Base-by-base conservation (phyloP, 2,888 invertebrate species). In the Scaeva pyrastri region DNA sequence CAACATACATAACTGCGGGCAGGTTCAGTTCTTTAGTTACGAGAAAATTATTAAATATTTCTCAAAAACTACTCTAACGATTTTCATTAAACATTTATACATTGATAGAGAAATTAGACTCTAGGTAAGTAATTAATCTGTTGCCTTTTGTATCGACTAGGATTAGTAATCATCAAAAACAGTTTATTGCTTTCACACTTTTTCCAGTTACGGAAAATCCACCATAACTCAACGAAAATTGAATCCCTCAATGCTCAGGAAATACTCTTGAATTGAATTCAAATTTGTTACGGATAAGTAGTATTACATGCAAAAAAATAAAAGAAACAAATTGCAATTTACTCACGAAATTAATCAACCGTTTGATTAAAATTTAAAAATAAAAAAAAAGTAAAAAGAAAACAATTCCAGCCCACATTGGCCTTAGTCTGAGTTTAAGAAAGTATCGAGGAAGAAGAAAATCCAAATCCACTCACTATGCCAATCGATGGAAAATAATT, bases 321-420 rank as follows among this genome's bases (percentile, higher is more conserved):
- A 8, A 7, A 31, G 39, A 26, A 70, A 85, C 85, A 80, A 80
- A 80, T 80, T 85, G 85, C 45, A 19, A 23, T 73, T 50, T 55
- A 48, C 56, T 55, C 66, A n/a, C 36, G 76, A 72, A 85, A 76
- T 76, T 80, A 85, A 85, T 85, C 80, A 80, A 68, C 85, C 76
- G 50, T 72, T 68, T 66, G 31, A 74, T 68, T 58, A 39, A 41
- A 50, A 68, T 43, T 60, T 8, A 41, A 68, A 16, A 62, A 76
- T 14, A 39, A 55, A 50, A 58, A 48, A 26, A 19, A 19, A 39
- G 6, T 7, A 31, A 3, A 8, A 31, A 31, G 8, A 31, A 31
- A 31, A 31, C 31, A 4, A 56, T 1, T 6, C 19, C 78, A 71
- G 11, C 66, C 62, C 43, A 73, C 58, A 55, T 52, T 45, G 43